phyloP scores from a whole-genome alignment of 2,888 invertebrate genomes.

The Eucera pruinosa region DNA sequence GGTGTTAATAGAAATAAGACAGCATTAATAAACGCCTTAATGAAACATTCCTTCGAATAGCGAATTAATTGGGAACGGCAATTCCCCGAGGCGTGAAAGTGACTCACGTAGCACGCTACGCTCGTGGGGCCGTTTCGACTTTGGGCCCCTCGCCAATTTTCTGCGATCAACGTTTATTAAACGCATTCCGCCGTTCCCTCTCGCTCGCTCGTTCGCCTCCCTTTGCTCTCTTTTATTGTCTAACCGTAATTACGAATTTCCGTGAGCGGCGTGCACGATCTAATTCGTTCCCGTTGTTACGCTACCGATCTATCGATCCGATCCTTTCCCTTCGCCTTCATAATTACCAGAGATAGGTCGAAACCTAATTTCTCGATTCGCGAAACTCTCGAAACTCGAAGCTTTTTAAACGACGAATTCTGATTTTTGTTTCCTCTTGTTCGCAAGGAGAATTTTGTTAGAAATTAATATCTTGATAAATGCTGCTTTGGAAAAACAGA shows the following conservation, averaged over 20 bases:
- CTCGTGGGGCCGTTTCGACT: conserved; percentile 63
- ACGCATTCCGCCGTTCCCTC: conserved; percentile 58
- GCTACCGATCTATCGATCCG: conserved; percentile 24
- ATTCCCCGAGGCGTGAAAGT: conserved; percentile 76
- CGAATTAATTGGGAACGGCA: conserved; percentile 77
- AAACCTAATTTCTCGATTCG: no score
- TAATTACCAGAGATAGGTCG: no score
- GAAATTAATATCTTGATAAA: no score
- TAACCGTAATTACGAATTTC: conserved; percentile 60
- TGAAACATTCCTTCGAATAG: conserved; percentile 77
- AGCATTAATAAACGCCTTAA: conserved; percentile 79
- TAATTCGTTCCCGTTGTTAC: conserved; percentile 27
- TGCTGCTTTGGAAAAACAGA: no score
- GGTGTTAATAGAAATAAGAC: conserved; percentile 80
- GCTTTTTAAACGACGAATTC: no score
- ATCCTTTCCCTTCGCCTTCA: not conserved
- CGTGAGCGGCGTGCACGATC: conserved; percentile 52
- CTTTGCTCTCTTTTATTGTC: conserved; percentile 46
- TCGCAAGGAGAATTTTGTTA: no score
- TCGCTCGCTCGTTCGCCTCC: not conserved
- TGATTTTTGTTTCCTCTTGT: no score
- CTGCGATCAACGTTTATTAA: conserved; percentile 71
- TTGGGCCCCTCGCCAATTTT: conserved; percentile 63
- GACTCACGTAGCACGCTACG: conserved; percentile 67
- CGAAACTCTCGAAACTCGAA: no score